These are phyloP conservation scores for Polydrusus tereticollis DNA, from an alignment of 2,888 invertebrate species.

Conservation along the genomic window DNA sequence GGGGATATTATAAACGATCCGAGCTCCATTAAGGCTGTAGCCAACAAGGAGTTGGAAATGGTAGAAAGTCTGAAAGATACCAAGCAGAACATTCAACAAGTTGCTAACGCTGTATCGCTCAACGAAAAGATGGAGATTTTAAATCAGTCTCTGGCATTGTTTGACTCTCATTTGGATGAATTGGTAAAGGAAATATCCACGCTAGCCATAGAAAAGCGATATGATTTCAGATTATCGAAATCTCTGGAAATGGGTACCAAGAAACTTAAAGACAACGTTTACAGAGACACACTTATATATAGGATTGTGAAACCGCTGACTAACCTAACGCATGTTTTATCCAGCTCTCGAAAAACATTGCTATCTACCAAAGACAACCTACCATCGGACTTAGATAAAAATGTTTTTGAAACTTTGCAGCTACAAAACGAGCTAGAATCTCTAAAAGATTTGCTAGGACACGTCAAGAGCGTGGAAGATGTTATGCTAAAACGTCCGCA, in stretches of 20 bases:
- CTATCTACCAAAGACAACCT: neutral
- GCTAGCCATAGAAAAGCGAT: slow-evolving; percentile 46
- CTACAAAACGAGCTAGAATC: slow-evolving; percentile 10
- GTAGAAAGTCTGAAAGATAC: slow-evolving; percentile 41
- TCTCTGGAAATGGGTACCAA: slow-evolving; percentile 36
- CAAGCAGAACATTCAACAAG: slow-evolving; percentile 28
- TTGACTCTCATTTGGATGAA: slow-evolving; percentile 38
- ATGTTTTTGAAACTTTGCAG: neutral
- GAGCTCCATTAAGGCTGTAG: slow-evolving; percentile 26
- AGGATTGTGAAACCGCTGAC: slow-evolving; percentile 26
- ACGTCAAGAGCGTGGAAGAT: slow-evolving; percentile 35
- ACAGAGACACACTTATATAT: slow-evolving; percentile 38
- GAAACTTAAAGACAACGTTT: slow-evolving; percentile 28
- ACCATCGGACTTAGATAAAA: slow-evolving; percentile 27
- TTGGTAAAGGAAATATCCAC: slow-evolving; percentile 40
- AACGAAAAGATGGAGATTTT: slow-evolving; percentile 58
- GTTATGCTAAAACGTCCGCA: slow-evolving; percentile 12
- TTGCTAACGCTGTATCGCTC: slow-evolving; percentile 45
- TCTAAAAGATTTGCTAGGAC: slow-evolving; percentile 24
- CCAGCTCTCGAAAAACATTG: neutral
- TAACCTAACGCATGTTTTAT: slow-evolving; percentile 15
- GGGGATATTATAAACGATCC: slow-evolving; percentile 48
- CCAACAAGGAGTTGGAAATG: slow-evolving; percentile 48
- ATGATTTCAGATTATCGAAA: slow-evolving; percentile 50
- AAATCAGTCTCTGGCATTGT: slow-evolving; percentile 52